Base-by-base conservation (phyloP, 2,113 vertebrate species). In the Cranoglanis bouderius region DNA sequence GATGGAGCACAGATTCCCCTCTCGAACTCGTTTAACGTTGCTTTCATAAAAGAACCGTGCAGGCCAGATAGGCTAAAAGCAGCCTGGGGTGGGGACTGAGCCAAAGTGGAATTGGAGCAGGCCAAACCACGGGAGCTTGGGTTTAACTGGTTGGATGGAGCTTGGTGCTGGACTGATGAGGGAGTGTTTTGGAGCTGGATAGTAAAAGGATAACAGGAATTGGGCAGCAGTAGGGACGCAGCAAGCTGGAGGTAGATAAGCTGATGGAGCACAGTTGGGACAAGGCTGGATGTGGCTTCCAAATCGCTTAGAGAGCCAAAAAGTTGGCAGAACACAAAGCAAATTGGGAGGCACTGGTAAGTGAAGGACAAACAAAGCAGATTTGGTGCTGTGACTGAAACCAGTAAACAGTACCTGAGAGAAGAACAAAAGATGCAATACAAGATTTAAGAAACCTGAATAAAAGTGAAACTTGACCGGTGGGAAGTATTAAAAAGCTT, bases 1-100 rank as follows among this genome's bases (percentile, higher is more conserved):
- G 93, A 95, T 94, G 92, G 91, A 91, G 92, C 93, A 93, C 89
- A 94, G 91, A 94, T 93, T 94, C 92, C 89, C 93, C 90, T 91
- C 94, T 94, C 90, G 90, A 93, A 92, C 91, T 55, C 53, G 91
- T 93, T 90, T 92, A 91, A 91, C 14, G 61, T 40, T 80, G 38
- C 84, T 88, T 91, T 82, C 51, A 55, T 63, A 72, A 67, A 80
- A 24, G 59, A 80, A 53, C 32, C 24, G 83, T 49, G 24, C 24
- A 12, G 82, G 88, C 83, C 72, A 85, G 84, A 80, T 84, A 85
- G 88, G 83, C 88, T 89, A 85, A 85, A 85, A 85, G 88, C 84
- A 81, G 59, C 83, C 75, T 70, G 61, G 63, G 74, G 74, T 61
- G 67, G 86, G 38, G 46, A 35, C 19, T 19, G 74, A 82, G 83